A percentile compares a stretch with the other conserved stretches of the same genome.
These are phyloP conservation scores for Bombus superbus DNA, from an alignment of 1,140 invertebrate species.

Conservation along the genomic window DNA sequence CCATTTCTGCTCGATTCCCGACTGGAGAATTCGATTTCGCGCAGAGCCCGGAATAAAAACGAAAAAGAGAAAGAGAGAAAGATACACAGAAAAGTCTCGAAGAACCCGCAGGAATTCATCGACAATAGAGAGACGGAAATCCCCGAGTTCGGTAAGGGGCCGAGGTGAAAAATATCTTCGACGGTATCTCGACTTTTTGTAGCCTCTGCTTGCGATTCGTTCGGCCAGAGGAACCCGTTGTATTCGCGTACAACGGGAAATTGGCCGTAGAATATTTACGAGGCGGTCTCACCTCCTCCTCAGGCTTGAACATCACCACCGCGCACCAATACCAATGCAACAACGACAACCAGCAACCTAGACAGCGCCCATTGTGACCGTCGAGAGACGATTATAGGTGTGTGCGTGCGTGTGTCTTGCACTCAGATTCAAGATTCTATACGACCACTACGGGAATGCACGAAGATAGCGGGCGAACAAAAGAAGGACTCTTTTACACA, in stretches of 20 bases:
- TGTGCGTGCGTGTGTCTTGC: constrained; percentile 39
- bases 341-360: not conserved
- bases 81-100: not conserved
- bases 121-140: constrained; percentile 49
- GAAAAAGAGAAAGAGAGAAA: not conserved
- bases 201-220: constrained; percentile 31
- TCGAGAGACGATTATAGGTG: constrained; percentile 14
- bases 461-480: constrained; percentile 56
- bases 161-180: constrained; percentile 45
- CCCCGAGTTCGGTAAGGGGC: constrained; percentile 4
- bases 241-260: constrained; percentile 56
- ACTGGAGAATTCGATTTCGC: constrained; percentile 19
- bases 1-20: not conserved
- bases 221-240: constrained; percentile 41
- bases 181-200: constrained; percentile 23
- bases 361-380: constrained; percentile 42
- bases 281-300: constrained; percentile 47
- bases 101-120: constrained; percentile 43
- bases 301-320: constrained; percentile 13
- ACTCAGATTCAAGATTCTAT: constrained; percentile 52
- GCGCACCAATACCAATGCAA: constrained; percentile 7
- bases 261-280: constrained; percentile 72
- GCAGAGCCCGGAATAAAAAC: not conserved
- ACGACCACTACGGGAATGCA: constrained; percentile 38
- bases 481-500: constrained; percentile 54